Evolutionary conservation across 2,113 vertebrate species (phyloP).

Genomic region (Sebastes schlegelii): DNA sequence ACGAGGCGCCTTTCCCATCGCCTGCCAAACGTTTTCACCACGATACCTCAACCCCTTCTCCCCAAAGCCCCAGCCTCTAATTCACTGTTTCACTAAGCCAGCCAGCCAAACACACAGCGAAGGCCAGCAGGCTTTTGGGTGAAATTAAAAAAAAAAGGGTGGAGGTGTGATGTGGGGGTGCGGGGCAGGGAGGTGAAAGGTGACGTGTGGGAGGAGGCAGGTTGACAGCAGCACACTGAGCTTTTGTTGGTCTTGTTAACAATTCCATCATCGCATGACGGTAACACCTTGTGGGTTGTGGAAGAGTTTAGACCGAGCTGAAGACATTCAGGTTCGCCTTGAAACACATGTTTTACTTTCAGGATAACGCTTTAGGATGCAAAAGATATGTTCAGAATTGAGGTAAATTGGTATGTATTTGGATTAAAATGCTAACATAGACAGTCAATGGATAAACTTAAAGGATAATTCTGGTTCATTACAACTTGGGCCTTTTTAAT

Average conservation of each 20-base stretch:
- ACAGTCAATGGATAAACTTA: background rate
- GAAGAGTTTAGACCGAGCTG: conserved; percentile 21
- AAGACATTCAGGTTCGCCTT: background rate
- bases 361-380: background rate
- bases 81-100: conserved; percentile 35
- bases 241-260: conserved; percentile 68
- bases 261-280: conserved; percentile 46
- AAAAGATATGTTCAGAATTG: background rate
- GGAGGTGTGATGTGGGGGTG: conserved; percentile 50
- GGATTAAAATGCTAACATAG: background rate
- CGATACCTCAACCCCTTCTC: conserved; percentile 28
- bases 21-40: conserved; percentile 58
- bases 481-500: no score
- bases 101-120: background rate
- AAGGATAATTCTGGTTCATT: background rate
- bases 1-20: conserved; percentile 52
- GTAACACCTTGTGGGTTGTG: conserved; percentile 51
- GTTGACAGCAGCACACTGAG: conserved; percentile 71
- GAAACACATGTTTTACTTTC: conserved; percentile 10
- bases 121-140: conserved; percentile 9
- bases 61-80: conserved; percentile 38
- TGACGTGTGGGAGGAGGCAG: conserved; percentile 66
- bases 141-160: conserved; percentile 13
- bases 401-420: background rate
- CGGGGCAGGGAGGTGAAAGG: conserved; percentile 51